Conservation (phyloP, 2,888 invertebrate species). For the Malachius bipustulatus region DNA sequence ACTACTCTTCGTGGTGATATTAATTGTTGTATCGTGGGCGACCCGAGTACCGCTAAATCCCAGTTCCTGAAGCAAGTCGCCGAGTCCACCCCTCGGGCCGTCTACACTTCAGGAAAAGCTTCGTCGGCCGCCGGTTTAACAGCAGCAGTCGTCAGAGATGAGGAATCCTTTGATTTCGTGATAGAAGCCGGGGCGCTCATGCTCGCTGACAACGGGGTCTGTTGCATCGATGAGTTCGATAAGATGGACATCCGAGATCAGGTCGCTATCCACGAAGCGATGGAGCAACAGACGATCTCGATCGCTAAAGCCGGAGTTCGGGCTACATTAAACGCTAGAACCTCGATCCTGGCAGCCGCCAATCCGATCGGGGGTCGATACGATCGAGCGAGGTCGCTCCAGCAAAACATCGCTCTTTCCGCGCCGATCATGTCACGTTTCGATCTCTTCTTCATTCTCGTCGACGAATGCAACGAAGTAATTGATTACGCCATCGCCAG, state of each 20-base stretch:
- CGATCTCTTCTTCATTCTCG: slow-evolving; percentile 94
- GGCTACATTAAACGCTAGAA: slow-evolving; percentile 93
- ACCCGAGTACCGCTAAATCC: slow-evolving; percentile 97
- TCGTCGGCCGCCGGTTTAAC: slow-evolving; percentile 96
- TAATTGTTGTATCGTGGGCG: slow-evolving; percentile 96
- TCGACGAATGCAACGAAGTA: slow-evolving; percentile 93
- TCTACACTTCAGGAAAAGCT: slow-evolving; percentile 98
- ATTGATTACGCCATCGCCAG: slow-evolving; percentile 95
- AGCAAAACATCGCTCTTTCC: slow-evolving; percentile 85
- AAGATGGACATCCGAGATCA: slow-evolving; percentile 98
- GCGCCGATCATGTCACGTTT: slow-evolving; percentile 99
- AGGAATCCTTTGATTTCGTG: slow-evolving; percentile 96
- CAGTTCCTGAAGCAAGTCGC: slow-evolving; percentile 88
- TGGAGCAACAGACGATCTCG: slow-evolving; percentile 99
- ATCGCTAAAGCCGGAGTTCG: slow-evolving; percentile 96
- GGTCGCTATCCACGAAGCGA: slow-evolving; percentile 97
- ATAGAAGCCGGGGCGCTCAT: slow-evolving; percentile 99
- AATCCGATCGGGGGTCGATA: slow-evolving; percentile 97
- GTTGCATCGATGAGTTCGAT: slow-evolving; percentile 99
- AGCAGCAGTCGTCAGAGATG: slow-evolving; percentile 95
- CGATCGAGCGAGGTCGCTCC: slow-evolving; percentile 84
- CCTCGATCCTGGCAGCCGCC: slow-evolving; percentile 95
- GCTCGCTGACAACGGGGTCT: slow-evolving; percentile 97
- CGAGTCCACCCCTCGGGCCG: slow-evolving; percentile 90
- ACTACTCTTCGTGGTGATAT: slow-evolving; percentile 92